Conservation (phyloP, 2,797 vertebrate species). For the Pseudopleuronectes americanus region DNA sequence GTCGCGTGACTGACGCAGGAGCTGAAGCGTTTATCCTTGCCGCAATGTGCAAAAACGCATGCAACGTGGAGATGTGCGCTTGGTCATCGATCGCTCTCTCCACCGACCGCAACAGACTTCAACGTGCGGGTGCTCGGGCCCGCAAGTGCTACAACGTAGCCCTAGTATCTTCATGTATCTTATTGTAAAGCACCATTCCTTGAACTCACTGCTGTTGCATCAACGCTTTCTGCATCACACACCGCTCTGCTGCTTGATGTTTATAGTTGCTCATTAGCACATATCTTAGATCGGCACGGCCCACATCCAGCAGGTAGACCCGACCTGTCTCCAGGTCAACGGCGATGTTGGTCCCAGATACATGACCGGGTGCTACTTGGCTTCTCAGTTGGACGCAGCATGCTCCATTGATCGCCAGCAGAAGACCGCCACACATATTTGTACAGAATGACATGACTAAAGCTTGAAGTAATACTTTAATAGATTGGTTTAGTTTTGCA, state of each 20-base stretch:
- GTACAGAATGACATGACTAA: slow-evolving; percentile 65
- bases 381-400: slow-evolving; percentile 53
- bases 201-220: slow-evolving; percentile 67
- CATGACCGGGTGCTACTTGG: slow-evolving; percentile 26
- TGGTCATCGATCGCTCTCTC: too few relatives aligned
- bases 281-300: slow-evolving; percentile 48
- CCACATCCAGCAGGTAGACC: slow-evolving; percentile 16
- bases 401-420: slow-evolving; percentile 37
- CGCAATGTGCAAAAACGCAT: too few relatives aligned
- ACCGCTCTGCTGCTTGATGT: slow-evolving; percentile 58
- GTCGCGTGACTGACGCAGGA: too few relatives aligned
- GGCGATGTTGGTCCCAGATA: slow-evolving; percentile 38
- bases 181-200: slow-evolving; percentile 82
- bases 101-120: too few relatives aligned
- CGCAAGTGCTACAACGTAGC: too few relatives aligned
- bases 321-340: slow-evolving; percentile 16
- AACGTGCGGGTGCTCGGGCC: too few relatives aligned
- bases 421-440: slow-evolving; percentile 58
- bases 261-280: slow-evolving; percentile 57
- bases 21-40: too few relatives aligned
- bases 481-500: slow-evolving; percentile 62
- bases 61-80: too few relatives aligned
- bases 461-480: slow-evolving; percentile 63
- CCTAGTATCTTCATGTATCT: slow-evolving; percentile 78
- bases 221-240: slow-evolving; percentile 60